Conservation (phyloP, 1,140 invertebrate genomes). For the Archegozetes longisetosus region DNA sequence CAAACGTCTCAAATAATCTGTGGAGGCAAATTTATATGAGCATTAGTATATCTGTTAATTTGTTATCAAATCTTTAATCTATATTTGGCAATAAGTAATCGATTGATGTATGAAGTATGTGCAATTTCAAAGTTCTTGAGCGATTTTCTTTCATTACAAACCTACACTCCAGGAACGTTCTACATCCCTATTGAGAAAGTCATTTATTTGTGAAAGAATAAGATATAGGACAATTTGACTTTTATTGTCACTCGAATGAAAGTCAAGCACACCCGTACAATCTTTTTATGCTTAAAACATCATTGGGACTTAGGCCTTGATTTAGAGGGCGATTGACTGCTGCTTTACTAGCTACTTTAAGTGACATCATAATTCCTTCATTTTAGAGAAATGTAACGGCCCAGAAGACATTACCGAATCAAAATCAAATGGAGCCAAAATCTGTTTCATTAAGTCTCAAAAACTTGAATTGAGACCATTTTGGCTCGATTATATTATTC, state of each 20-base stretch:
- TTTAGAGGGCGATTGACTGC: neutral
- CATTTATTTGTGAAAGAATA: too few species aligned
- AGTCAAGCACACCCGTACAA: neutral
- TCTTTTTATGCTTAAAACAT: neutral
- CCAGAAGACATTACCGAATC: slow-evolving; percentile 22
- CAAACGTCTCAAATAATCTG: too few species aligned
- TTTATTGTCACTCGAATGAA: neutral
- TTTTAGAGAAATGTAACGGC: slow-evolving; percentile 13
- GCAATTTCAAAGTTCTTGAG: too few species aligned
- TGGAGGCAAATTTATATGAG: too few species aligned
- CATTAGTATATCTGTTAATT: too few species aligned
- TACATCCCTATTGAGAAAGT: too few species aligned
- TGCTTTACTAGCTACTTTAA: neutral
- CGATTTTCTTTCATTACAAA: too few species aligned
- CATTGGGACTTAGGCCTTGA: neutral
- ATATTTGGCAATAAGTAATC: too few species aligned
- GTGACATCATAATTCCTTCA: neutral
- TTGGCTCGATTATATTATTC: slow-evolving; percentile 2
- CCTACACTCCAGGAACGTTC: too few species aligned
- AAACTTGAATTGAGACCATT: slow-evolving; percentile 12
- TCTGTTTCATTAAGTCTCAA: slow-evolving; percentile 13
- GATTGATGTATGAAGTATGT: too few species aligned
- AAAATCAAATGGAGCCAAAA: slow-evolving; percentile 20
- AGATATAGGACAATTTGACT: too few species aligned
- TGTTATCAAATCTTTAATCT: too few species aligned